Evolutionary conservation across 2,797 vertebrate genomes (phyloP).

Genomic region (Peromyscus aztecus): DNA sequence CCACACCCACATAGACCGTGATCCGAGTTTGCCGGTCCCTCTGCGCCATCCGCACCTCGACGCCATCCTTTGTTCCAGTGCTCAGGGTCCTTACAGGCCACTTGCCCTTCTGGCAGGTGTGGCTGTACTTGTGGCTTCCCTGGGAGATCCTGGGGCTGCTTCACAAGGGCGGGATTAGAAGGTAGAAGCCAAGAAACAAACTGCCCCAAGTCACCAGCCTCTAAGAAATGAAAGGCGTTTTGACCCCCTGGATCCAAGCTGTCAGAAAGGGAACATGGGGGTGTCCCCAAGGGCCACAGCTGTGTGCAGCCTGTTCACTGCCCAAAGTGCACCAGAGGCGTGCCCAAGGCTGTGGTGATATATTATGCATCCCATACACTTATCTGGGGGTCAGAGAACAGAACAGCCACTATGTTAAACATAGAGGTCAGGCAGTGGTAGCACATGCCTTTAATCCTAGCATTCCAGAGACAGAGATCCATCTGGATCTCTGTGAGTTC

Average conservation of each 20-base stretch:
- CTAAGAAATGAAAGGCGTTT: background rate
- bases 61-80: background rate
- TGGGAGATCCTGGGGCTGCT: background rate
- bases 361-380: too few relatives aligned
- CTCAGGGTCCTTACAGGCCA: background rate
- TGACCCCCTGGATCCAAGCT: background rate
- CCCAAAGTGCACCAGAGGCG: background rate
- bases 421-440: too few relatives aligned
- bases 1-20: background rate
- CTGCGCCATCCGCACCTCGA: background rate
- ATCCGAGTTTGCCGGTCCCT: background rate
- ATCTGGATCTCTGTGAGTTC: too few relatives aligned
- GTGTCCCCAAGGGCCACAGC: background rate
- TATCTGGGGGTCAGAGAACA: too few relatives aligned
- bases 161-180: background rate
- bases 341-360: background rate
- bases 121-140: background rate
- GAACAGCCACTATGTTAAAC: too few relatives aligned
- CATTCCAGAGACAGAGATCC: too few relatives aligned
- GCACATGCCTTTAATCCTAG: too few relatives aligned
- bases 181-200: background rate
- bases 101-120: background rate
- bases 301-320: background rate
- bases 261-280: background rate
- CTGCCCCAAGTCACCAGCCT: background rate